These are phyloP conservation scores for Sebastes vulpes DNA, from an alignment of 2,797 vertebrate genomes.

Conservation along the genomic window DNA sequence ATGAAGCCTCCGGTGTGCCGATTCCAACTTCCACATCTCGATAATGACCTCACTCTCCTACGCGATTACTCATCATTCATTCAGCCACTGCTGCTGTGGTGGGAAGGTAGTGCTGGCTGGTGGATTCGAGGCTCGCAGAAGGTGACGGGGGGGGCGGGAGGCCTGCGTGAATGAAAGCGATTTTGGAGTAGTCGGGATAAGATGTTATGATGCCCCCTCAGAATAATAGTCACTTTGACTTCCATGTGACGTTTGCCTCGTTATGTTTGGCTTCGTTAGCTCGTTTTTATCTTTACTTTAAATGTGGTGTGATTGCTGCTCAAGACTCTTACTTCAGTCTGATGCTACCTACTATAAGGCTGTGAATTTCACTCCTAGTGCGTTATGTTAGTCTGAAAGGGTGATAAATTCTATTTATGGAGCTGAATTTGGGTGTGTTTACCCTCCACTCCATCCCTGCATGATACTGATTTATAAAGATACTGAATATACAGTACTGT, in stretches of 20 bases:
- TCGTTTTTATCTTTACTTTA: slow-evolving; percentile 31
- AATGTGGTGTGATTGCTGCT: slow-evolving; percentile 62
- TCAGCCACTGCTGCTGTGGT: slow-evolving; percentile 35
- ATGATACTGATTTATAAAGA: not conserved
- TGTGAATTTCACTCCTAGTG: not conserved
- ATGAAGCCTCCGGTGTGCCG: slow-evolving; percentile 68
- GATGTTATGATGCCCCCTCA: slow-evolving; percentile 27
- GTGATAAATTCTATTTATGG: slow-evolving; percentile 24
- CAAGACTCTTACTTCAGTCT: not conserved
- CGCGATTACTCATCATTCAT: slow-evolving; percentile 69
- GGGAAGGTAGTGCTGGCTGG: slow-evolving; percentile 31
- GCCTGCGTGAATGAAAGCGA: slow-evolving; percentile 38
- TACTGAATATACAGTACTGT: not conserved
- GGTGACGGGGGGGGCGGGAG: slow-evolving; percentile 24
- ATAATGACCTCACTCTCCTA: slow-evolving; percentile 71
- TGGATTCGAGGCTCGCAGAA: slow-evolving; percentile 23
- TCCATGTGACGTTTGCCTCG: slow-evolving; percentile 14
- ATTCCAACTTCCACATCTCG: slow-evolving; percentile 65
- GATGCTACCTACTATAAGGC: not conserved
- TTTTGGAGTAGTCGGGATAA: slow-evolving; percentile 44
- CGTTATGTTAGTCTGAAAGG: slow-evolving; percentile 31
- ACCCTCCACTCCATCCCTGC: slow-evolving; percentile 1
- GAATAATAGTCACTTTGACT: slow-evolving; percentile 32
- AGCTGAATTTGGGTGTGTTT: slow-evolving; percentile 24
- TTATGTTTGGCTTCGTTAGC: slow-evolving; percentile 37